A percentile compares a stretch with the other conserved stretches of the same genome.
These are phyloP conservation scores for Criorhina ranunculi DNA, from an alignment of 2,888 invertebrate species.

Conservation along the genomic window DNA sequence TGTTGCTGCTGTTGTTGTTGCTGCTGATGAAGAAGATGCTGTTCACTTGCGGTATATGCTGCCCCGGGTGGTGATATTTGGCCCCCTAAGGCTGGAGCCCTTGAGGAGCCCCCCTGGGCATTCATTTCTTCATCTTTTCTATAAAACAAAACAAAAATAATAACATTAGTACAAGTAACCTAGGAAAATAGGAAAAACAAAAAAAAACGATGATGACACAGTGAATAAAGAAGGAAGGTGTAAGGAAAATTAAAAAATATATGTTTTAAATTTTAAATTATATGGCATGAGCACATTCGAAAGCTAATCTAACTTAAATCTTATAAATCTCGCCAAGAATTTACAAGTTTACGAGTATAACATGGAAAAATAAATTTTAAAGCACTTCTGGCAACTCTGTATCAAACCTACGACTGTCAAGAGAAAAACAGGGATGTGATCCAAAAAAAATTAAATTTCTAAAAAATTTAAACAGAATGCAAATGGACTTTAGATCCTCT, in stretches of 20 bases:
- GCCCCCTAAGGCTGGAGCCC: slow-evolving; percentile 85
- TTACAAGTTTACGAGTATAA: too few species aligned
- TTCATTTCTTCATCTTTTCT: slow-evolving; percentile 85
- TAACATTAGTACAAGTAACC: neutral
- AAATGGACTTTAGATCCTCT: too few species aligned
- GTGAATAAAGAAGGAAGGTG: slow-evolving; percentile 9
- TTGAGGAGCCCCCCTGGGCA: slow-evolving; percentile 85
- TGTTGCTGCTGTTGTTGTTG: slow-evolving; percentile 78
- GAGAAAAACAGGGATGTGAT: too few species aligned
- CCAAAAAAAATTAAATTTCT: too few species aligned
- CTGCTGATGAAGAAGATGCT: slow-evolving; percentile 75
- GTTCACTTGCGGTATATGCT: slow-evolving; percentile 79
- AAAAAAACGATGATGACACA: neutral
- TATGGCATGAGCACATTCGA: neutral
- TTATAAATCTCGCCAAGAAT: neutral
- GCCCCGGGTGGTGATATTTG: slow-evolving; percentile 84
- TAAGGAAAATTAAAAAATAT: neutral
- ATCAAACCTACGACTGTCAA: too few species aligned
- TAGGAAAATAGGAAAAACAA: too few species aligned
- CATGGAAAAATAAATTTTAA: too few species aligned
- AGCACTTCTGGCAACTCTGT: too few species aligned
- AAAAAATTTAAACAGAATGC: too few species aligned
- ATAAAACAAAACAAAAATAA: slow-evolving; percentile 76
- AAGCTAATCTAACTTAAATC: neutral
- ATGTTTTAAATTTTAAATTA: neutral